Evolutionary conservation across 2,797 vertebrate genomes (phyloP).

Genomic region (Helarctos malayanus): DNA sequence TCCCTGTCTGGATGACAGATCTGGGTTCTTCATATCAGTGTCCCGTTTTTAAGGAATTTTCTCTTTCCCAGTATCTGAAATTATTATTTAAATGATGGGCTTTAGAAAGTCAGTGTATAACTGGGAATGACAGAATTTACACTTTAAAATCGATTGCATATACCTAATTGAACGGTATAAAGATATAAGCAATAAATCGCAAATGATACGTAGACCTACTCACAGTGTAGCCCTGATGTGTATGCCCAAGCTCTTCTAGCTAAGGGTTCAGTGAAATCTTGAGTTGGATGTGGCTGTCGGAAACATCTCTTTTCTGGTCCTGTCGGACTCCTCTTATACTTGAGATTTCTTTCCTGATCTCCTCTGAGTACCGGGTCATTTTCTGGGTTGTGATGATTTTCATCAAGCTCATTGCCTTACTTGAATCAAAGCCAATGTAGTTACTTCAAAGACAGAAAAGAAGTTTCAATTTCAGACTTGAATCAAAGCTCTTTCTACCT

Average conservation of each 20-base stretch:
- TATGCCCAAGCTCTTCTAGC: not conserved
- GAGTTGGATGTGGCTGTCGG: not conserved
- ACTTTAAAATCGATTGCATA: not conserved
- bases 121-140: not conserved
- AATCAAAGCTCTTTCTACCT: not conserved
- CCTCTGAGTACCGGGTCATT: not conserved
- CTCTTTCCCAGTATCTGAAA: not conserved
- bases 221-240: not conserved
- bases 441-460: not conserved
- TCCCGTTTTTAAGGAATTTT: not conserved
- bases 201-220: not conserved
- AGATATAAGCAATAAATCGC: not conserved
- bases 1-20: not conserved
- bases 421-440: not conserved
- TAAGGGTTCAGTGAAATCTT: not conserved
- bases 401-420: not conserved
- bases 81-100: not conserved
- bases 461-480: not conserved
- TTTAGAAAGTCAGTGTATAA: not conserved
- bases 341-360: not conserved
- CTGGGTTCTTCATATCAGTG: not conserved
- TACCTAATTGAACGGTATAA: not conserved
- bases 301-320: not conserved
- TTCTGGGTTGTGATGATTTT: not conserved
- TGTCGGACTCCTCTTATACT: not conserved